A percentile compares a stretch with the other conserved stretches of the same genome.
Evolutionary conservation across 2,888 invertebrate species (phyloP).

Genomic region (Scaptomyza polygonia): DNA sequence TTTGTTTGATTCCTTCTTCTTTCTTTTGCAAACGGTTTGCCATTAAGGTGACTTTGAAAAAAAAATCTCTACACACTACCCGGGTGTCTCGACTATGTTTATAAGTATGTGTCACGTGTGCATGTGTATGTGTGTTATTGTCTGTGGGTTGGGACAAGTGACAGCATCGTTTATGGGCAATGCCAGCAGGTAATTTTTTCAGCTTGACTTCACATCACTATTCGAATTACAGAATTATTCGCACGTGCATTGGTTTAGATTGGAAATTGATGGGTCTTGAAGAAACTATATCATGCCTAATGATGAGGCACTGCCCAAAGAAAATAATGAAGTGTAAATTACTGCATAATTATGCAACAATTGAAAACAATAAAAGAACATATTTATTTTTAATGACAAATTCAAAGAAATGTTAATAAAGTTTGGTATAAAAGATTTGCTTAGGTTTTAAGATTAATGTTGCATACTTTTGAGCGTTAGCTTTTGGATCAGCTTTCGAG

Average conservation of each 20-base stretch:
- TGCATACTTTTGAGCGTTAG: slow-evolving; percentile 58
- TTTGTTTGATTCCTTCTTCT: slow-evolving; percentile 35
- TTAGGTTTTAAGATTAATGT: slow-evolving; percentile 4
- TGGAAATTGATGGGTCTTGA: slow-evolving; percentile 52
- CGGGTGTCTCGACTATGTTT: slow-evolving; percentile 32
- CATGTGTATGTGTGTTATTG: slow-evolving; percentile 13
- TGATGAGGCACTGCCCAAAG: slow-evolving; percentile 16
- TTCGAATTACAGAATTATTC: slow-evolving; percentile 64
- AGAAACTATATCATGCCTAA: slow-evolving; percentile 37
- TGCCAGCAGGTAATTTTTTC: slow-evolving; percentile 75
- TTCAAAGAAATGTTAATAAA: neutral
- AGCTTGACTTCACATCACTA: slow-evolving; percentile 45
- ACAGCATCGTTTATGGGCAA: slow-evolving; percentile 70
- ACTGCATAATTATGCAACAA: slow-evolving; percentile 51
- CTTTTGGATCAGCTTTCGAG: neutral
- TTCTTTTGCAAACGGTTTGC: slow-evolving; percentile 40
- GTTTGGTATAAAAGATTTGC: neutral
- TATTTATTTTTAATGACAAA: too few relatives aligned
- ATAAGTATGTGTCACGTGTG: neutral
- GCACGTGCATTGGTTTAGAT: slow-evolving; percentile 73
- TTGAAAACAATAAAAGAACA: neutral
- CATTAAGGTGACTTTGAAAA: slow-evolving; percentile 64
- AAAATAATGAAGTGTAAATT: slow-evolving; percentile 40
- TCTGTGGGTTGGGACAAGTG: slow-evolving; percentile 60
- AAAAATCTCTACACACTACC: slow-evolving; percentile 68